Percentiles rank a stretch among this genome's conserved stretches.
phyloP scores from a whole-genome alignment of 2,113 vertebrate species.

The Tympanuchus pallidicinctus region DNA sequence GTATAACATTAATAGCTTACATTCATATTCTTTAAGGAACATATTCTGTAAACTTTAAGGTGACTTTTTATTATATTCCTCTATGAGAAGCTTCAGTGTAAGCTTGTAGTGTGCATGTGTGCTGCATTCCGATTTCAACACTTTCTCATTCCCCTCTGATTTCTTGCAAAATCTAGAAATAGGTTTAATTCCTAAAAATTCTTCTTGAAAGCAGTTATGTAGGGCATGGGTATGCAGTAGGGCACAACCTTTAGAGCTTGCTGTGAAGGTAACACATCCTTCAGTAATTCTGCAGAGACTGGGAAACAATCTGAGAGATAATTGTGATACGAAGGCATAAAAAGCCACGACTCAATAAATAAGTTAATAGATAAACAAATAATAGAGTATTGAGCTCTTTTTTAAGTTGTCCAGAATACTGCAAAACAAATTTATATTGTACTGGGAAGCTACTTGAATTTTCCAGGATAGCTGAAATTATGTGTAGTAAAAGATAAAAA shows the following conservation, averaged over 20 bases:
- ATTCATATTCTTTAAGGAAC: neutral
- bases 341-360: neutral
- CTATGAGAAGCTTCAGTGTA: neutral
- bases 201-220: neutral
- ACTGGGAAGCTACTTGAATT: neutral
- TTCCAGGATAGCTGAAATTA: neutral
- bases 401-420: neutral
- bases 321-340: neutral
- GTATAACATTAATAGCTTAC: neutral
- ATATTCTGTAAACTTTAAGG: neutral
- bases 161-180: neutral
- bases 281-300: constrained; percentile 4
- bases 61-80: neutral
- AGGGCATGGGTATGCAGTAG: neutral
- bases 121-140: neutral
- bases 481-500: neutral
- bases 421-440: neutral
- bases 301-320: neutral
- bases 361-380: neutral
- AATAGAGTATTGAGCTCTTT: fast-evolving
- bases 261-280: neutral
- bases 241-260: neutral
- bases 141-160: neutral
- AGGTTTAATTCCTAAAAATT: constrained; percentile 16
- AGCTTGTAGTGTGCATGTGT: neutral